Percentiles rank a stretch among this genome's conserved stretches.
Conservation (phyloP, 1,140 invertebrate species). For the Drosophila dunni region DNA sequence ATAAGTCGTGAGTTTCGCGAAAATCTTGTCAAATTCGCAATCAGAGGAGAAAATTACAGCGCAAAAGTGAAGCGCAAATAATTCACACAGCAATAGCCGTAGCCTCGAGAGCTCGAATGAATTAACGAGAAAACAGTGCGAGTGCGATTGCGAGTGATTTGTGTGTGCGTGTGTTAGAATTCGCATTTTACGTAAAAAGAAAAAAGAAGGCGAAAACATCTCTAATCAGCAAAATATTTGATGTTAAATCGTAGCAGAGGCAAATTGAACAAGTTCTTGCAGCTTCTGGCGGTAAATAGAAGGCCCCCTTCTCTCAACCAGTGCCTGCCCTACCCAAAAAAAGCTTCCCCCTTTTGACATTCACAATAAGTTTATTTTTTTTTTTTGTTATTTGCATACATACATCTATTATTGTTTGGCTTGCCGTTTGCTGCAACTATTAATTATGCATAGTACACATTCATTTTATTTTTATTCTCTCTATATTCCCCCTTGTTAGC, state of each 20-base stretch:
- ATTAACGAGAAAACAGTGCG: conserved; percentile 60
- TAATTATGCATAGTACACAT: conserved; percentile 79
- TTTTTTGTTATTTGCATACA: conserved; percentile 38
- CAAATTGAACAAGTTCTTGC: conserved; percentile 81
- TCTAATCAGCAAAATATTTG: conserved; percentile 71
- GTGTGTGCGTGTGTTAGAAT: conserved; percentile 68
- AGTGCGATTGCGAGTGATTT: conserved; percentile 52
- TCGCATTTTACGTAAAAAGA: conserved; percentile 78
- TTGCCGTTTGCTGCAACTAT: conserved; percentile 66
- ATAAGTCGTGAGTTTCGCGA: conserved; percentile 39
- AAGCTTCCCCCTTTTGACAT: conserved; percentile 59
- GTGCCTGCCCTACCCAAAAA: conserved; percentile 23
- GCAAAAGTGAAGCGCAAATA: conserved; percentile 78
- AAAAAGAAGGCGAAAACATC: conserved; percentile 36
- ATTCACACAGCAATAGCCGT: conserved; percentile 48
- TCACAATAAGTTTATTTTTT: conserved; percentile 47
- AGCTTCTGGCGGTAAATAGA: conserved; percentile 81
- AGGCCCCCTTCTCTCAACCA: conserved; percentile 10
- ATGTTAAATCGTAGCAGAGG: conserved; percentile 83
- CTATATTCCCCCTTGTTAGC: conserved; percentile 23
- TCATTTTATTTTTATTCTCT: conserved; percentile 69
- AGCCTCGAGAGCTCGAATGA: conserved; percentile 49
- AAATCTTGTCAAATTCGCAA: conserved; percentile 52
- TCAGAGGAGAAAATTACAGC: conserved; percentile 55
- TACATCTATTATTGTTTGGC: conserved; percentile 64